phyloP scores from a whole-genome alignment of 2,113 vertebrate species.

The Nyctibius bracteatus region DNA sequence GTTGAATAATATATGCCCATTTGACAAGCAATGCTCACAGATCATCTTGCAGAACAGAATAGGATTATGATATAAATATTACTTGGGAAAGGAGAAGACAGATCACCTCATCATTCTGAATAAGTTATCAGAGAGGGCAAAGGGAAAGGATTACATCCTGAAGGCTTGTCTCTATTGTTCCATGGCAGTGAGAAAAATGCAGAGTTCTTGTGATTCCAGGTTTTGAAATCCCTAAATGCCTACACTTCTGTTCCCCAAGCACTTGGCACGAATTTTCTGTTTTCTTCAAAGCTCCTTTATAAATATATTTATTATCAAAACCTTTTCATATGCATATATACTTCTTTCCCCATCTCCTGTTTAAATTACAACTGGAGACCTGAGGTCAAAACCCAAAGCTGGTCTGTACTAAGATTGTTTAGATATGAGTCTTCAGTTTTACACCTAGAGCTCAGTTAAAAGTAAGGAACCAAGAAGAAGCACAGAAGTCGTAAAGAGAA shows the following conservation, averaged over 20 bases:
- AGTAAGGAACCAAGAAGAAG: background rate
- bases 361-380: background rate
- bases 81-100: background rate
- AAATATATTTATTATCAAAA: background rate
- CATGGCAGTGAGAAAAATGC: background rate
- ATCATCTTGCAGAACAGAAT: constrained; percentile 20
- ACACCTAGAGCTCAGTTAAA: background rate
- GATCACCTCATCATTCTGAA: background rate
- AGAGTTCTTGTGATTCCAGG: background rate
- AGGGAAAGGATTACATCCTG: background rate
- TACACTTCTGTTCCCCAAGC: background rate
- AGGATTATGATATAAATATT: background rate
- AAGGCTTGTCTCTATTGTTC: background rate
- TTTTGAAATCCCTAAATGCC: background rate
- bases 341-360: background rate
- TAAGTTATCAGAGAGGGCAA: background rate
- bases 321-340: background rate
- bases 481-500: background rate
- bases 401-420: background rate
- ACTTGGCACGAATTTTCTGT: background rate
- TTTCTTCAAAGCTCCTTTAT: background rate
- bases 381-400: background rate
- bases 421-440: background rate
- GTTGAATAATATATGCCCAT: constrained; percentile 24
- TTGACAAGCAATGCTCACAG: constrained; percentile 24